Evolutionary conservation across 2,888 invertebrate species (phyloP).

Genomic region (Drosophila mimetica): DNA sequence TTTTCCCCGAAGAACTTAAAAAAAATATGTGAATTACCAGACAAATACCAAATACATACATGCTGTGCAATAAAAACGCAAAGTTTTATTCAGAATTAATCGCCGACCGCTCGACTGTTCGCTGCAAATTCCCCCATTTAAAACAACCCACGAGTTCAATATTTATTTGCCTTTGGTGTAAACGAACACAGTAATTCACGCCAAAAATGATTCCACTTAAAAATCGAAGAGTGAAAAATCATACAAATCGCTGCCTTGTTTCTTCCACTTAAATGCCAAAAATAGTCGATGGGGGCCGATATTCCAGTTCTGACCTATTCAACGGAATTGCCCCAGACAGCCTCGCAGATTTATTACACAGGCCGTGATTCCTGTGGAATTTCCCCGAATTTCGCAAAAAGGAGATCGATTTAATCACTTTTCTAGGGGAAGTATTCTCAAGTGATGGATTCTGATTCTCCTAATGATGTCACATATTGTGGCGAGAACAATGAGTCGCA

Average conservation of each 20-base stretch:
- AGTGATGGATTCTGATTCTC: slow-evolving; percentile 1
- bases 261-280: slow-evolving; percentile 53
- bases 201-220: slow-evolving; percentile 49
- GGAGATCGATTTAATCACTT: slow-evolving; percentile 10
- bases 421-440: slow-evolving; percentile 11
- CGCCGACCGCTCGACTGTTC: slow-evolving; percentile 19
- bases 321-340: slow-evolving; percentile 41
- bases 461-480: slow-evolving; percentile 36
- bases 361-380: slow-evolving; percentile 35
- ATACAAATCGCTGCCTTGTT: slow-evolving; percentile 11
- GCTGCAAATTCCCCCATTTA: slow-evolving; percentile 2
- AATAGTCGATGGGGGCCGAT: slow-evolving; percentile 27
- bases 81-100: slow-evolving; percentile 40
- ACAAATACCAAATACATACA: slow-evolving; percentile 36
- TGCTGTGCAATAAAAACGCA: slow-evolving; percentile 59
- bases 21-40: slow-evolving; percentile 4
- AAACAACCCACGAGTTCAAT: slow-evolving; percentile 21
- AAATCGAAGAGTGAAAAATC: slow-evolving; percentile 10
- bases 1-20: slow-evolving; percentile 57
- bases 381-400: slow-evolving; percentile 22
- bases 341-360: slow-evolving; percentile 26
- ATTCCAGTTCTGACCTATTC: slow-evolving; percentile 29
- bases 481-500: slow-evolving; percentile 31
- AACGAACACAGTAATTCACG: slow-evolving; percentile 39
- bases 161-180: slow-evolving; percentile 46